phyloP scores from a whole-genome alignment of 2,888 invertebrate genomes.

The Falcaria lacertinaria region DNA sequence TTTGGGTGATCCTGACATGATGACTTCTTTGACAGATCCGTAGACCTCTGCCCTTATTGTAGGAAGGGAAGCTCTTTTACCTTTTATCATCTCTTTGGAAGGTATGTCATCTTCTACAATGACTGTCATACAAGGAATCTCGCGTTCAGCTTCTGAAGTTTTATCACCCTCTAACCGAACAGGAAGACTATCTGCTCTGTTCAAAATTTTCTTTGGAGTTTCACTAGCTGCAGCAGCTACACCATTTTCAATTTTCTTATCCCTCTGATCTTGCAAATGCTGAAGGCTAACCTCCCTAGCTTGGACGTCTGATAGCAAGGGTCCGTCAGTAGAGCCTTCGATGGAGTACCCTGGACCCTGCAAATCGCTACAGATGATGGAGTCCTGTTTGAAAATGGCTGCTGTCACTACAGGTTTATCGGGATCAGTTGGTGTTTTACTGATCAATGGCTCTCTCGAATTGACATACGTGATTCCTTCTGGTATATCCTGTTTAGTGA shows the following conservation, averaged over 20 bases:
- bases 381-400: slow-evolving; percentile 83
- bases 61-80: slow-evolving; percentile 65
- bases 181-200: slow-evolving; percentile 77
- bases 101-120: slow-evolving; percentile 63
- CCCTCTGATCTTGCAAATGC: slow-evolving; percentile 60
- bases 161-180: slow-evolving; percentile 74
- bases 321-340: slow-evolving; percentile 75
- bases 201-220: slow-evolving; percentile 68
- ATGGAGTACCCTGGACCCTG: slow-evolving; percentile 71
- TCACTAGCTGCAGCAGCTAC: slow-evolving; percentile 52
- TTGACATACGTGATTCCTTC: slow-evolving; percentile 60
- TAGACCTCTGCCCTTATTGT: slow-evolving; percentile 73
- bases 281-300: slow-evolving; percentile 68
- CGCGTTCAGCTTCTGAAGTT: slow-evolving; percentile 25
- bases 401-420: slow-evolving; percentile 85
- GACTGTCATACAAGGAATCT: slow-evolving; percentile 46
- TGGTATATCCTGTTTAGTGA: slow-evolving; percentile 52
- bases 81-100: slow-evolving; percentile 46
- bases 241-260: slow-evolving; percentile 62
- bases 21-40: slow-evolving; percentile 76
- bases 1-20: slow-evolving; percentile 76
- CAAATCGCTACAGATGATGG: slow-evolving; percentile 68
- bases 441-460: slow-evolving; percentile 71
- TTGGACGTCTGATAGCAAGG: slow-evolving; percentile 71
- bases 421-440: slow-evolving; percentile 69